Percentiles rank a stretch among this genome's conserved stretches.
phyloP scores from a whole-genome alignment of 37 sponge, comb jelly and placozoan species.

The Aphrocallistes beatrix region DNA sequence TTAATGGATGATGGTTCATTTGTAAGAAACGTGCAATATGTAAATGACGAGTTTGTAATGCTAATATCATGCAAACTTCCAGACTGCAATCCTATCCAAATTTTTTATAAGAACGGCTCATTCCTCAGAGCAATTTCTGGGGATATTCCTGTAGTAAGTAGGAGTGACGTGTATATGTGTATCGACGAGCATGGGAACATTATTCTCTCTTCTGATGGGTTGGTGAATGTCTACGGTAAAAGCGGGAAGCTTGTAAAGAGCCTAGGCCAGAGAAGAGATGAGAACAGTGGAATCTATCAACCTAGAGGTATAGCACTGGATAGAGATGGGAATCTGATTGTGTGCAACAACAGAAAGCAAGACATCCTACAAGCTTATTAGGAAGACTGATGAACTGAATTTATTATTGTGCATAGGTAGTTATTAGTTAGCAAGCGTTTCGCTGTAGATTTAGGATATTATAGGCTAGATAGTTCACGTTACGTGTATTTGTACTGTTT shows the following conservation, averaged over 20 bases:
- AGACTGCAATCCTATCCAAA: neutral
- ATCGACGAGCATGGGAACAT: neutral
- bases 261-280: neutral
- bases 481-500: too few species aligned
- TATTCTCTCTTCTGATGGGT: neutral
- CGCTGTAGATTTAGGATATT: too few species aligned
- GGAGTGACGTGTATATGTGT: neutral
- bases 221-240: neutral
- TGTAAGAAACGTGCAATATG: neutral
- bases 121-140: neutral
- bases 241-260: neutral
- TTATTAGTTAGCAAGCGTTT: too few species aligned
- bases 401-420: too few species aligned
- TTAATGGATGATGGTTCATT: neutral
- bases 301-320: constrained; percentile 4
- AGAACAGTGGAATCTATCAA: neutral
- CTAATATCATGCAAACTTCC: neutral
- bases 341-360: neutral
- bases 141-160: too few species aligned
- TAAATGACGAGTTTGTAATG: neutral
- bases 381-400: too few species aligned
- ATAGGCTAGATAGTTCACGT: too few species aligned
- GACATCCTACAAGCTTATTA: neutral
- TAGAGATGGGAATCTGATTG: neutral
- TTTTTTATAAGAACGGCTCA: neutral